These are phyloP conservation scores for Saccopteryx leptura DNA, from an alignment of 2,113 vertebrate genomes.

Conservation along the genomic window DNA sequence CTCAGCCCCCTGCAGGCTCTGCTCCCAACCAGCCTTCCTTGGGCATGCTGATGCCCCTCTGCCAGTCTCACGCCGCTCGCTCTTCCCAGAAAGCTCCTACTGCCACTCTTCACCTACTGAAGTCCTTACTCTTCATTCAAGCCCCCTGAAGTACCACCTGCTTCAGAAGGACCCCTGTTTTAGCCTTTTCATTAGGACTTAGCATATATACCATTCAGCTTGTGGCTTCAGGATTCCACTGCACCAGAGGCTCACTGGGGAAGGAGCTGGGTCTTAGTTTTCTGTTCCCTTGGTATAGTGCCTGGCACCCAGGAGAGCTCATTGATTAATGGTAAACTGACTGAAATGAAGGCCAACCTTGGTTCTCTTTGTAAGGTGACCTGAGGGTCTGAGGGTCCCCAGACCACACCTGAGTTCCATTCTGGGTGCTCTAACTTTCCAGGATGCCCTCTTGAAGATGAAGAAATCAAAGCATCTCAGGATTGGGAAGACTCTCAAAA, in stretches of 20 bases:
- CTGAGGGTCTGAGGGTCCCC: neutral
- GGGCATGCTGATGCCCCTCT: neutral
- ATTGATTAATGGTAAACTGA: neutral
- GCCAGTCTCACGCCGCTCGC: too few relatives aligned
- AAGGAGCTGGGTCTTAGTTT: neutral
- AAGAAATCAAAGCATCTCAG: conserved; percentile 16
- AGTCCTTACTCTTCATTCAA: neutral
- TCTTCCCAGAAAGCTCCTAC: neutral
- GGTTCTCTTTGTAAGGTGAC: neutral
- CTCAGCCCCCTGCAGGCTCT: neutral
- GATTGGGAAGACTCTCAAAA: neutral
- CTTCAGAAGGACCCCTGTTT: neutral
- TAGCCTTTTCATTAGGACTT: neutral
- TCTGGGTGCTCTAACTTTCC: neutral
- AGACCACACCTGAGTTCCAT: neutral
- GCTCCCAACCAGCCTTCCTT: neutral
- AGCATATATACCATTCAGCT: neutral
- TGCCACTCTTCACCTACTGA: neutral
- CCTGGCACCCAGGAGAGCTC: neutral
- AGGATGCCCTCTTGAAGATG: neutral
- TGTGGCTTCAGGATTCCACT: neutral
- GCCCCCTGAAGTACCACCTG: neutral
- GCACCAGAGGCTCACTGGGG: neutral
- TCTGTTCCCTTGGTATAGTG: neutral
- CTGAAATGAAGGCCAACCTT: neutral